Base-by-base conservation (phyloP, 2,797 vertebrate genomes). In the Xenentodon cancila region DNA sequence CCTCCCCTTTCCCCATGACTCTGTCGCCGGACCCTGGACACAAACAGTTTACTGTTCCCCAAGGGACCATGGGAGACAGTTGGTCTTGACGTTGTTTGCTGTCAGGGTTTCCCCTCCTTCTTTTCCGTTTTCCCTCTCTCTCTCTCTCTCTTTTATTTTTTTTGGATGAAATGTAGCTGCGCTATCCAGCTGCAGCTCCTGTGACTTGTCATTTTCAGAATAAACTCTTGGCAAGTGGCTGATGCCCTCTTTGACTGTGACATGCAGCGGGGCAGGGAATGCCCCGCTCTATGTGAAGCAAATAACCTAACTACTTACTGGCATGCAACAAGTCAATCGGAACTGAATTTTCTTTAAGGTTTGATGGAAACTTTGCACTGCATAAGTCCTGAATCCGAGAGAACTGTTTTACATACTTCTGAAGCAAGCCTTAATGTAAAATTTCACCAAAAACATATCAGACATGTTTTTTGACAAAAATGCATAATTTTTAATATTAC, bases 11-110 rank as follows among this genome's bases (percentile, higher is more conserved):
- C 68, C 68, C 71, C 68, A 62, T 51, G 68, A 75, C 68, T 62
- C 82, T 66, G 68, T 71, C 59, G 67, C 70, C 77, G 30, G 67
- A 89, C 80, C 76, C 77, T 80, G 81, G 81, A 87, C 80, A 81
- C 86, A 88, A 88, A 91, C 88, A 89, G 82, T 89, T 88, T 84
- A 86, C 73, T 66, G 75, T 61, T 18, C 57, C 81, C 82, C 67
- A 2, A 59, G 74, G 69, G 79, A 82, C 68, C 59, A 15, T 54
- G 73, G 78, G 73, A 88, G 88, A 86, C 85, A 74, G 80, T 84
- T 67, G 72, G 79, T 79, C 80, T 81, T 87, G 81, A 83, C 67
- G 62, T 56, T 64, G 84, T 81, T 79, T 79, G 75, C 82, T 71
- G 72, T 75, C 70, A 75, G 71, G 66, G 72, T 70, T 81, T 81